Percentiles rank a stretch among this genome's conserved stretches.
Conservation (phyloP, 1,140 invertebrate species). For the Meloidogyne hapla region DNA sequence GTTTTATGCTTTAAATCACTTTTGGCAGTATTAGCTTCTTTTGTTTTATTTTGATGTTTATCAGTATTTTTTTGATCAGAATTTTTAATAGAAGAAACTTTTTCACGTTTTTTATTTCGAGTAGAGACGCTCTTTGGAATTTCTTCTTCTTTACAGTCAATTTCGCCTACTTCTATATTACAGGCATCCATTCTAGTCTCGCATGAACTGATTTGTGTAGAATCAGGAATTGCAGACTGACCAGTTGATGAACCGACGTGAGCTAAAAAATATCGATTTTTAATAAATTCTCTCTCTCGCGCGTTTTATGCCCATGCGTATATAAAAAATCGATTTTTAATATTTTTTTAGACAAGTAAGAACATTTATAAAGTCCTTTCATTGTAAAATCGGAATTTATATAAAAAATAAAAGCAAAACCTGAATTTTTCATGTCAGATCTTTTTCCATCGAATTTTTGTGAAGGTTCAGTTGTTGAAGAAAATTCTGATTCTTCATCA, state of each 20-base stretch:
- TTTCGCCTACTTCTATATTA: background rate
- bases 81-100: background rate
- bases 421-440: background rate
- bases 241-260: background rate
- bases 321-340: no score
- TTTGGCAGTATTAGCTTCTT: background rate
- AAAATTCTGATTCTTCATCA: background rate
- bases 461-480: background rate
- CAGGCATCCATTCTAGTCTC: background rate
- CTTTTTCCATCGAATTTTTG: background rate
- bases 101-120: slow-evolving; percentile 10
- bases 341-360: no score
- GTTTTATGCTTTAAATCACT: background rate
- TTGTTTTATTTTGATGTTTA: background rate
- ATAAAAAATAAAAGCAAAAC: background rate
- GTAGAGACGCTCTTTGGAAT: background rate
- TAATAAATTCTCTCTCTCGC: background rate
- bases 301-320: no score
- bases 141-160: background rate
- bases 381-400: no score
- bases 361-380: no score
- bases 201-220: background rate
- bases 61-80: background rate
- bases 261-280: background rate
- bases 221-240: background rate